Conservation (phyloP, 2,113 vertebrate species). For the Xiphophorus couchianus region DNA sequence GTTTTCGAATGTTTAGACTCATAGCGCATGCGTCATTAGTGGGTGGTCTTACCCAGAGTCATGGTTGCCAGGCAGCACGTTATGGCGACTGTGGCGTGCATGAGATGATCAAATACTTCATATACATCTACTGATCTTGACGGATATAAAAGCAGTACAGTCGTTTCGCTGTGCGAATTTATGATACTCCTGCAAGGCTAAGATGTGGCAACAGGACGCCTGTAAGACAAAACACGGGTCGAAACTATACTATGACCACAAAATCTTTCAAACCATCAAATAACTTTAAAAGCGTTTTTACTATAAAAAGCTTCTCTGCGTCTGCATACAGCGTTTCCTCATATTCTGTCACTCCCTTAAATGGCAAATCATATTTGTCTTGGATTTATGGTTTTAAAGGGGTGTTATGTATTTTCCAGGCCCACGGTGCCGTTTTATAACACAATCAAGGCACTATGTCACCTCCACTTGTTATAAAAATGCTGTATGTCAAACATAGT, state of each 20-base stretch:
- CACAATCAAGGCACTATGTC: too few species aligned
- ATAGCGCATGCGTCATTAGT: neutral
- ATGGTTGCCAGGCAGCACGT: neutral
- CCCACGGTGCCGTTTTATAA: too few species aligned
- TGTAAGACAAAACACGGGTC: neutral
- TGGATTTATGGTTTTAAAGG: too few species aligned
- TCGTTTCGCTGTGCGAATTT: neutral
- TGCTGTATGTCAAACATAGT: too few species aligned
- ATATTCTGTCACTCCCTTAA: neutral
- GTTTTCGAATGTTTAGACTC: constrained; percentile 10
- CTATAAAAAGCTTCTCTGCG: neutral
- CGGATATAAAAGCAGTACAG: too few species aligned
- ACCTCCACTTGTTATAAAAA: too few species aligned
- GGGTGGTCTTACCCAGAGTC: fast-evolving
- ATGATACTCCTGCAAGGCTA: neutral
- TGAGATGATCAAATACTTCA: too few species aligned
- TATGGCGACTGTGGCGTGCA: neutral
- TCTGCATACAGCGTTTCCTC: neutral
- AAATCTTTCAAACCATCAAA: neutral
- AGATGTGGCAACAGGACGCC: neutral
- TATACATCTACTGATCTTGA: too few species aligned
- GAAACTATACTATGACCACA: neutral
- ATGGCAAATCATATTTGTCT: neutral
- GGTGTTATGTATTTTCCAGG: too few species aligned
- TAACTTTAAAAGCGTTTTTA: neutral